Percentiles rank a stretch among this genome's conserved stretches.
phyloP scores from a whole-genome alignment of 2,888 invertebrate species.

The Helicoverpa assulta region DNA sequence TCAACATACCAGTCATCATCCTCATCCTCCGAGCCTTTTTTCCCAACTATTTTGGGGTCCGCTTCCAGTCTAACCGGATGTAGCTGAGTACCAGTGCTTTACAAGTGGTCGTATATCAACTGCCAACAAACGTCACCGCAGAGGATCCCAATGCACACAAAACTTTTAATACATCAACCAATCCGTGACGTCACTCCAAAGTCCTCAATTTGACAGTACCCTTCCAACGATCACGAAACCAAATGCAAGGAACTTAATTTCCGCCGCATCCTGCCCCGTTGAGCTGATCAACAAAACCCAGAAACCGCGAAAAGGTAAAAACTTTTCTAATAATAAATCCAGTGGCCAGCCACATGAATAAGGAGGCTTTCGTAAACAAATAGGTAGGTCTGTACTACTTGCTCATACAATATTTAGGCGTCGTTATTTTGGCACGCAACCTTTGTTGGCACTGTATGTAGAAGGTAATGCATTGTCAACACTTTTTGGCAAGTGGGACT shows the following conservation, averaged over 20 bases:
- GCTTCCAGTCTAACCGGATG: too few relatives aligned
- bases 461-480: conserved; percentile 64
- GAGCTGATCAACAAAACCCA: conserved; percentile 67
- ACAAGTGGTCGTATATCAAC: neutral
- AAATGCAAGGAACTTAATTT: conserved; percentile 82
- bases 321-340: conserved; percentile 75
- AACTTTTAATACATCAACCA: conserved; percentile 61
- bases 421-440: conserved; percentile 67
- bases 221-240: conserved; percentile 71
- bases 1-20: too few relatives aligned
- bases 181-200: conserved; percentile 62
- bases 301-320: conserved; percentile 71
- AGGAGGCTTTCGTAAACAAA: conserved; percentile 65
- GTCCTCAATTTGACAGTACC: conserved; percentile 67
- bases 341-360: conserved; percentile 57
- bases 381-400: conserved; percentile 31
- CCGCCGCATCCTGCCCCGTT: conserved; percentile 69
- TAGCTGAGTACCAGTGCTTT: too few relatives aligned
- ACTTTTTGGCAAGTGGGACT: conserved; percentile 54
- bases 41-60: too few relatives aligned
- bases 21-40: too few relatives aligned
- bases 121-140: conserved; percentile 18
- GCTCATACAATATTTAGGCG: conserved; percentile 74
- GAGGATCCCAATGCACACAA: conserved; percentile 23
- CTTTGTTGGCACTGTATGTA: conserved; percentile 49